Evolutionary conservation across 2,113 vertebrate genomes (phyloP).

Genomic region (Manacus vitellinus): DNA sequence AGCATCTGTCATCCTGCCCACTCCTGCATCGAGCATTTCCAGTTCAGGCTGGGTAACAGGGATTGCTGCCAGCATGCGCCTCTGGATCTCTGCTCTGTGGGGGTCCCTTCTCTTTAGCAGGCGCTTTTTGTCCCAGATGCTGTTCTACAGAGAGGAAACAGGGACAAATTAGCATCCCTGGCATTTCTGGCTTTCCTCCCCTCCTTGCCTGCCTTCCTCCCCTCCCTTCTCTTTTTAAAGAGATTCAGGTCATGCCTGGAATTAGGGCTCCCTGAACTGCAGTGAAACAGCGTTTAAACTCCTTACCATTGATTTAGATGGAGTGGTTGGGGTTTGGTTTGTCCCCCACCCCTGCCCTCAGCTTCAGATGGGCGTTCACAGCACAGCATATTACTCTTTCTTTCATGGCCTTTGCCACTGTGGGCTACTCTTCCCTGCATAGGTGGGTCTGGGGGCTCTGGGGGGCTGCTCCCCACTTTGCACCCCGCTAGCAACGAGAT

Average conservation of each 20-base stretch:
- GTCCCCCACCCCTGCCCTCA: not conserved
- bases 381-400: not conserved
- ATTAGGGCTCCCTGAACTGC: constrained; percentile 55
- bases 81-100: not conserved
- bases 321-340: constrained; percentile 2
- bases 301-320: constrained; percentile 24
- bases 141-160: not conserved
- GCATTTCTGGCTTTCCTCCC: not conserved
- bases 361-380: not conserved
- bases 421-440: not conserved
- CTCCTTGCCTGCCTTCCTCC: not conserved
- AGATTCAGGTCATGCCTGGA: constrained; percentile 59
- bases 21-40: not conserved
- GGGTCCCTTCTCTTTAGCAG: not conserved
- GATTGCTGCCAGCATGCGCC: not conserved
- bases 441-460: not conserved
- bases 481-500: not conserved
- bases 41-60: not conserved
- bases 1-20: not conserved
- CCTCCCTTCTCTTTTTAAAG: not conserved
- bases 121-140: not conserved
- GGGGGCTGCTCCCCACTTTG: not conserved
- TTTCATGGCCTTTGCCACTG: not conserved
- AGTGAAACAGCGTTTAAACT: constrained; percentile 12
- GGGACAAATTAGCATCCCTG: not conserved